Percentiles rank a stretch among this genome's conserved stretches.
phyloP scores from a whole-genome alignment of 2,888 invertebrate species.

The Spicauda simplicius region DNA sequence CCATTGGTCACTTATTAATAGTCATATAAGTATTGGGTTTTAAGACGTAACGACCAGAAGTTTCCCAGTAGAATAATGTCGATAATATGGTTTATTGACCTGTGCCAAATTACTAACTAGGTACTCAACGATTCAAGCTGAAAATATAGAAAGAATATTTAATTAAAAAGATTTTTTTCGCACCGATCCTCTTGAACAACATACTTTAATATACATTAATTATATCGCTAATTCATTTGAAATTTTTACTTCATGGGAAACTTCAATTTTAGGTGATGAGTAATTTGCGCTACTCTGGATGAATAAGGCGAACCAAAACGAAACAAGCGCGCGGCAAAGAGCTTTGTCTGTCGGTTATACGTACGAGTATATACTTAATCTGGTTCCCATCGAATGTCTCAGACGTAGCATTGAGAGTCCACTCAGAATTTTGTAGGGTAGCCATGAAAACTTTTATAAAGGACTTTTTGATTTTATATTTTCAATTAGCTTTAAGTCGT shows the following conservation, averaged over 20 bases:
- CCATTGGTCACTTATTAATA: too few species aligned
- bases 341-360: constrained; percentile 64
- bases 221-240: too few species aligned
- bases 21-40: too few species aligned
- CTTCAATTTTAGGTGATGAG: constrained; percentile 44
- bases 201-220: too few species aligned
- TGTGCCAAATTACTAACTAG: too few species aligned
- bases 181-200: too few species aligned
- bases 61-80: too few species aligned
- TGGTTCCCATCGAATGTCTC: constrained; percentile 64
- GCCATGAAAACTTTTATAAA: background rate
- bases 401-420: constrained; percentile 48
- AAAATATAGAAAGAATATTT: too few species aligned
- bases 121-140: too few species aligned
- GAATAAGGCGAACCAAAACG: constrained; percentile 23
- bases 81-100: too few species aligned
- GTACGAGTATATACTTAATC: constrained; percentile 57
- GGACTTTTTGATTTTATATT: background rate
- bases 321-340: constrained; percentile 47
- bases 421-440: background rate
- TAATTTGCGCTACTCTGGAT: constrained; percentile 43
- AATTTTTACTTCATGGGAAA: constrained; percentile 2
- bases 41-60: too few species aligned
- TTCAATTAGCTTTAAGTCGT: background rate
- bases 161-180: too few species aligned